Evolutionary conservation across 2,113 vertebrate genomes (phyloP), one percentile per base, ranked within the genome.

Genomic region (Pleuronectes platessa): DNA sequence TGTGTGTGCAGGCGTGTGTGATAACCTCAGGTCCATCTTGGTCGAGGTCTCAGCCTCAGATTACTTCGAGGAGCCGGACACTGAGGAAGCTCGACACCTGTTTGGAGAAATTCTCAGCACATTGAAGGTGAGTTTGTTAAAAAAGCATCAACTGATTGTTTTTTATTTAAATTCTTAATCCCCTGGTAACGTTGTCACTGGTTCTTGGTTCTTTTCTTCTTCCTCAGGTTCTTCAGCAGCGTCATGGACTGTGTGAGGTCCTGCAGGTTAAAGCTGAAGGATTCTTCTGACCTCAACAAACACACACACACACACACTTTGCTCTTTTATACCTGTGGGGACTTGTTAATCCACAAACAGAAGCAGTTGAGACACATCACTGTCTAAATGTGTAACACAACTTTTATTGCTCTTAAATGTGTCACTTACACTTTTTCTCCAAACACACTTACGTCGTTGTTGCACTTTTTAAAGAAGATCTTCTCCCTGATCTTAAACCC

Each of bases 71-170:
- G 96, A 98, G 17, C 94, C 96, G 1, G 94, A 95, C 71, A 94
- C 94, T 76, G 93, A 95, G 0, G 97, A 98, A 58, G 96, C 96
- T 76, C 94, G 93, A 87, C 96, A 94, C 59, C 93, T 97, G 87
- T 98, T 97, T 90, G 94, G 96, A 26, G 97, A 98, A 69, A 97
- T 97, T 88, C 91, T 98, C 67, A 95, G 91, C 86, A 98, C 96
- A 10, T 93, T 99, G 21, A 95, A 96, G 96, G 97, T 97, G 67
- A 78, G 58, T 15, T 18, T 20, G 47, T 5, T 7, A 5, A 18
- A 7, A 15, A 18, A 51, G 24, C 40, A 42, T 42, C 12, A 51
- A 18, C 4, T 17, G 17, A 18, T 5, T 15, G 15, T 18, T 18
- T 12, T 42, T 13, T 42, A 40, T 12, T 12, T 13, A 42, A 11